Base-by-base conservation (phyloP, 2,113 vertebrate genomes). In the Ptilorrhoa leucosticta region DNA sequence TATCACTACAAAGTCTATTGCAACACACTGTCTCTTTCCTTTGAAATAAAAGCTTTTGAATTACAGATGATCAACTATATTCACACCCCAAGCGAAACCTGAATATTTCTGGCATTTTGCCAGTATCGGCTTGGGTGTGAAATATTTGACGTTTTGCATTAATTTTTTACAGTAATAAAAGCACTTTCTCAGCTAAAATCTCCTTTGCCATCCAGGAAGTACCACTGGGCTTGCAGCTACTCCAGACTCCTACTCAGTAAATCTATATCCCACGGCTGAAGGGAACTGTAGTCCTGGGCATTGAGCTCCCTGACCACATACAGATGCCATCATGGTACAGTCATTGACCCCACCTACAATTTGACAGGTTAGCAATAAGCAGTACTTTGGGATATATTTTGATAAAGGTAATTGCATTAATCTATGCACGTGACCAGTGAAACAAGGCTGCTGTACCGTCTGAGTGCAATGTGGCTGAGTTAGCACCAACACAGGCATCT, bases 51-150 rank as follows among this genome's bases (percentile, higher is more conserved):
- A 93, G 77, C 86, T 83, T 95, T 78, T 95, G 95, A 92, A 94
- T 96, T 96, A 95, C 90, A 93, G 90, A 94, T 93, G 90, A 96
- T 97, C 95, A 95, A 93, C 95, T 90, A 60, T 69, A 96, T 91
- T 96, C 92, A 95, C 73, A 94, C 92, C 86, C 93, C 84, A 95
- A 95, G 96, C 64, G 71, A 97, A 97, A 97, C 93, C 96, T 69
- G 69, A 92, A 54, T 71, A 86, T 72, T 91, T 83, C 86, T 96
- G 97, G 95, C 86, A 81, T 87, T 83, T 77, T 68, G 95, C 96
- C 97, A 96, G 93, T 90, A 94, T 96, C 69, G 68, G 81, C 92
- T 86, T 88, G 71, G 81, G 71, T 39, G 93, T 96, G 94, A 96
- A 96, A 93, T 96, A 96, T 90, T 90, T 88, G 86, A 95, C 92